These are phyloP conservation scores for Mesoclemmys tuberculata DNA, from an alignment of 2,113 vertebrate genomes.

Conservation along the genomic window DNA sequence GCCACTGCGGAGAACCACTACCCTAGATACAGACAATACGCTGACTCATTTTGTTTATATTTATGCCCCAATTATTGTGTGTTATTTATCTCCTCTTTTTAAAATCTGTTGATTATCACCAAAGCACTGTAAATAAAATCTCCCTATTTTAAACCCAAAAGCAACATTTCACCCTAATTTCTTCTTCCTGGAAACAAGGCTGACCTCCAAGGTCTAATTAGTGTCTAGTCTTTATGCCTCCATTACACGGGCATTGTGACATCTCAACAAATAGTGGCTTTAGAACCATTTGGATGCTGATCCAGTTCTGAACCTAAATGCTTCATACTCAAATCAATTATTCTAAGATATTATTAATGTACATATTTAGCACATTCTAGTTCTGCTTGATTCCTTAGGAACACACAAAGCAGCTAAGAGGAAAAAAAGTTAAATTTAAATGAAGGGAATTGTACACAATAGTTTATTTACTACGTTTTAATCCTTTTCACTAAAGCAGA, in stretches of 20 bases:
- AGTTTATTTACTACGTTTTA: neutral
- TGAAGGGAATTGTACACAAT: neutral
- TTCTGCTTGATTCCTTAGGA: fast-evolving
- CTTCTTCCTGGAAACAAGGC: neutral
- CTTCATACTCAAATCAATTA: neutral
- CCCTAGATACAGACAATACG: neutral
- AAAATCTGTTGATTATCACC: neutral
- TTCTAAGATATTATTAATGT: no score
- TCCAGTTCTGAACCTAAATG: neutral
- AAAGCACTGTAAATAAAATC: neutral
- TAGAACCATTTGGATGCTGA: fast-evolving
- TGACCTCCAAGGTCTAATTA: neutral
- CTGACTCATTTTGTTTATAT: neutral
- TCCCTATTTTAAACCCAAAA: neutral
- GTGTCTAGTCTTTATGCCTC: neutral
- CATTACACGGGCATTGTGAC: neutral
- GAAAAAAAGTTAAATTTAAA: fast-evolving
- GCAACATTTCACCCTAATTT: neutral
- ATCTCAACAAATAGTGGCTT: neutral
- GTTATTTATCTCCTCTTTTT: neutral
- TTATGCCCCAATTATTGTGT: neutral
- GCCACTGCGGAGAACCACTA: neutral
- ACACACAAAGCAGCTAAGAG: fast-evolving
- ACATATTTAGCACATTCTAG: neutral
- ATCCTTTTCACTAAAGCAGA: neutral